Base-by-base conservation (phyloP, 2,113 vertebrate species). In the Sus scrofa region DNA sequence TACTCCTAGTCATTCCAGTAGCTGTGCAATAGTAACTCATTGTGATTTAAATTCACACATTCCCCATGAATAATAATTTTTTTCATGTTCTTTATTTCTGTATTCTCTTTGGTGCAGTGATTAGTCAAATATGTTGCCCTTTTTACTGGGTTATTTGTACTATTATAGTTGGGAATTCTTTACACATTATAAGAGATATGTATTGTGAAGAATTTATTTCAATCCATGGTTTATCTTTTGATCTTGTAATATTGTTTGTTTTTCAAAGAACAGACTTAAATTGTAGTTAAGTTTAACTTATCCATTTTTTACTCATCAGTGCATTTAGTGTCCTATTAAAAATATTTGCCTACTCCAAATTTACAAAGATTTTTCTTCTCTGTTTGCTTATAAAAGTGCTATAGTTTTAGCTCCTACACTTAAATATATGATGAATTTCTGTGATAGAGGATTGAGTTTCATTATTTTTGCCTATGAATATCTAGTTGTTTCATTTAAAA, bases 81-180 rank as follows among this genome's bases (percentile, higher is more conserved):
- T 95, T 68, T 75, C 26, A 68, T 84, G 56, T 74, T 18, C 16
- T 88, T 96, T 84, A 73, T 84, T 88, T 91, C 26, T 74, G 8
- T 86, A 67, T 95, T 16, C 81, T 85, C 10, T 85, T 85, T 81
- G 44, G 37, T 13, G 19, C 86, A 44, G 7, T 70, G 50, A 52
- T 50, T 71, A 9, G n/a, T 75, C 19, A 89, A 91, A 83, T 79
- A 68, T 91, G 78, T 96, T 78, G 15, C 16, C 8, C 2, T 54
- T 67, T 83, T 73, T 79, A 78, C 58, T 82, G 24, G 20, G 20
- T 67, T 79, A 71, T 84, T 91, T 11, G 19, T 44, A 34, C 27
- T 56, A 75, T 63, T 71, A 63, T 58, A 56, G 15, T 68, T 68
- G 62, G 67, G 63, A 78, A 50, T 70, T 63, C 24, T 68, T 58